A percentile compares a stretch with the other conserved stretches of the same genome.
phyloP scores from a whole-genome alignment of 2,113 vertebrate species.

The Delphinapterus leucas region DNA sequence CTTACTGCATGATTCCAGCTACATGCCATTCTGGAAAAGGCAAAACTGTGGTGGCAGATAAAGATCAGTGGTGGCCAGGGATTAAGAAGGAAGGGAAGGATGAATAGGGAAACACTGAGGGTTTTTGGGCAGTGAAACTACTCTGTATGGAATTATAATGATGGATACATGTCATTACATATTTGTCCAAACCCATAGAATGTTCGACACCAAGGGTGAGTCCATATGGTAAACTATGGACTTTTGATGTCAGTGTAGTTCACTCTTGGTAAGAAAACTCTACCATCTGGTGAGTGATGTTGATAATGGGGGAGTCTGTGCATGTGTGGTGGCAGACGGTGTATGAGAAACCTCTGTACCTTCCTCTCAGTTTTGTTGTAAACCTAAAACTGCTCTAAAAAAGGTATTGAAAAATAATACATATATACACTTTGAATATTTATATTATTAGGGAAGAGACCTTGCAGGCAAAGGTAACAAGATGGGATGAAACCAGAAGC shows the following conservation, averaged over 20 bases:
- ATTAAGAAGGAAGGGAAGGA: background rate
- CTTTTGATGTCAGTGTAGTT: background rate
- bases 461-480: background rate
- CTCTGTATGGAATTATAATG: background rate
- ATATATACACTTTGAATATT: background rate
- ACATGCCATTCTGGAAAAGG: background rate
- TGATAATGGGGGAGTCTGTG: too few species aligned
- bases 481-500: background rate
- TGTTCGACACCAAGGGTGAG: background rate
- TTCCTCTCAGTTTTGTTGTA: background rate
- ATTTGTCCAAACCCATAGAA: background rate
- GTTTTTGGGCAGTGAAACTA: background rate
- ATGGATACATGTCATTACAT: background rate
- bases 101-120: background rate
- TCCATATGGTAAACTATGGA: background rate
- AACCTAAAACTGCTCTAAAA: background rate
- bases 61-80: background rate
- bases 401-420: background rate
- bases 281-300: background rate
- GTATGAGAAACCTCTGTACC: background rate
- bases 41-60: background rate
- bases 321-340: fast-evolving
- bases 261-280: too few species aligned
- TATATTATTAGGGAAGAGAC: background rate
- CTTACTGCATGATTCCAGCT: background rate